Evolutionary conservation across 2,797 vertebrate species (phyloP).

Genomic region (Onychomys arenicola): DNA sequence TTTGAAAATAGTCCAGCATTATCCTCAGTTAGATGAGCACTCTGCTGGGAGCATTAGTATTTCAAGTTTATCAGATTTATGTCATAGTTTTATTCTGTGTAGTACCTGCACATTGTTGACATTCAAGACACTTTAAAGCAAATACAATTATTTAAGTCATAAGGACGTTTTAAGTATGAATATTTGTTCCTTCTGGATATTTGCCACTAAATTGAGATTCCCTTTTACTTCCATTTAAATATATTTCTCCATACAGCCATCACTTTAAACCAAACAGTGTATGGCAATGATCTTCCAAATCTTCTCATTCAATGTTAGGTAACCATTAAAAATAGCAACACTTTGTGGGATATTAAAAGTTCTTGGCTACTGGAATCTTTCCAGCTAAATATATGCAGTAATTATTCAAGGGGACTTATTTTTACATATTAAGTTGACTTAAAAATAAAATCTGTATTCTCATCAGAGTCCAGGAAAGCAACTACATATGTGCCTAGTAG

Average conservation of each 20-base stretch:
- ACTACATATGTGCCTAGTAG: background rate
- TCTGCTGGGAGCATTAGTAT: background rate
- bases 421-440: slow-evolving; percentile 22
- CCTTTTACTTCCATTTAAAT: background rate
- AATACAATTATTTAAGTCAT: slow-evolving; percentile 21
- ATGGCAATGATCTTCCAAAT: slow-evolving; percentile 12
- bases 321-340: slow-evolving; percentile 22
- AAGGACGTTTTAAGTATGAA: slow-evolving; percentile 1
- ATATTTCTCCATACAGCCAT: slow-evolving; percentile 15
- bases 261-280: background rate
- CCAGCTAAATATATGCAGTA: background rate
- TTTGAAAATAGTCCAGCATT: background rate
- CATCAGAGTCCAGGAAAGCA: background rate
- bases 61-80: slow-evolving; percentile 22
- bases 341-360: slow-evolving; percentile 41
- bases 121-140: slow-evolving; percentile 39
- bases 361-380: slow-evolving; percentile 33
- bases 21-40: slow-evolving; percentile 20
- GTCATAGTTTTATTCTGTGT: background rate
- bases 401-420: slow-evolving; percentile 16
- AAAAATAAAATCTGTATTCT: slow-evolving; percentile 16
- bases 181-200: background rate
- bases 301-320: slow-evolving; percentile 41
- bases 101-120: background rate
- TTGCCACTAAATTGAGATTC: slow-evolving; percentile 30